Evolutionary conservation across 2,797 vertebrate species (phyloP).

Genomic region (Chloroceryle amazona): DNA sequence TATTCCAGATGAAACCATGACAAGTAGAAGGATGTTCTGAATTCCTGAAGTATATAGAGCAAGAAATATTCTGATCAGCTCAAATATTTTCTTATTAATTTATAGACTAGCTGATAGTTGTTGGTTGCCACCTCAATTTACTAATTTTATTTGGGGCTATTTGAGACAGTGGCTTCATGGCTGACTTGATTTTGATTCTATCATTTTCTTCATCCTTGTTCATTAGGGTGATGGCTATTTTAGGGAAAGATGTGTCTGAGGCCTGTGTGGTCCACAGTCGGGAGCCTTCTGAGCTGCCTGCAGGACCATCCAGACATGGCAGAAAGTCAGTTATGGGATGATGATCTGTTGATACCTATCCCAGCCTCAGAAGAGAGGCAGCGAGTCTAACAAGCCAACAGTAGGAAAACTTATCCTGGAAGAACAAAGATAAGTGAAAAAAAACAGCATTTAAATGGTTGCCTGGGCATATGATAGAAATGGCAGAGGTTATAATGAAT

Average conservation of each 20-base stretch:
- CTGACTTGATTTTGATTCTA: not conserved
- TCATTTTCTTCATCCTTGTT: not conserved
- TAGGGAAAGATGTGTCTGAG: rapidly evolving
- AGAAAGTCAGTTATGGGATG: not conserved
- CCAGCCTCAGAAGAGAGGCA: not conserved
- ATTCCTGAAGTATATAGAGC: not conserved
- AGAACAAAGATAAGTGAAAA: conserved; percentile 18
- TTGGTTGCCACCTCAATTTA: not conserved
- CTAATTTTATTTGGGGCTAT: not conserved
- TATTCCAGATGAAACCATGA: not conserved
- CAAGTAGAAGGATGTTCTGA: not conserved
- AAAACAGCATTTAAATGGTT: not conserved
- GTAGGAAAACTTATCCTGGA: not conserved
- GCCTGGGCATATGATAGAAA: not conserved
- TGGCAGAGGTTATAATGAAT: not conserved
- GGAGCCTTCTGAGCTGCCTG: not conserved
- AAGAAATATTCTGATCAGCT: not conserved
- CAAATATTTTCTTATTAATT: not conserved
- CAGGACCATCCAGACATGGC: not conserved
- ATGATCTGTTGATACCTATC: not conserved
- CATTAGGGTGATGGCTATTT: not conserved
- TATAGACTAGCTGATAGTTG: not conserved
- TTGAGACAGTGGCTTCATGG: not conserved
- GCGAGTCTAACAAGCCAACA: not conserved
- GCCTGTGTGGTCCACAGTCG: rapidly evolving